phyloP scores from a whole-genome alignment of 1,140 invertebrate species.

The Eueides isabella region DNA sequence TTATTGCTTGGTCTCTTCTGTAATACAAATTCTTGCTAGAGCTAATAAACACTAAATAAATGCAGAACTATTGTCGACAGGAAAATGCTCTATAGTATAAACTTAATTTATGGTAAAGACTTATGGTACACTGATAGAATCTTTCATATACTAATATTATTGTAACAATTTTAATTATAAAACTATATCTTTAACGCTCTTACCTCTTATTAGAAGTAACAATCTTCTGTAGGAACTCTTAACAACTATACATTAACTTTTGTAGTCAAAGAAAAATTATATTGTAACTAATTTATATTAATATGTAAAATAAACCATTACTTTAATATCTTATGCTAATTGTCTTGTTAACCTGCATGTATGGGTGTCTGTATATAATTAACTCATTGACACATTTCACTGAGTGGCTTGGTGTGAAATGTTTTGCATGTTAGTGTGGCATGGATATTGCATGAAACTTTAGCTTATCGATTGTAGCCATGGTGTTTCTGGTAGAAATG shows the following conservation, averaged over 20 bases:
- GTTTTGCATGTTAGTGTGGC: not conserved
- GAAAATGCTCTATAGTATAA: not conserved
- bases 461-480: not conserved
- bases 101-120: not conserved
- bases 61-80: not conserved
- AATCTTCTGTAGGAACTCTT: not conserved
- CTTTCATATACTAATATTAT: slow-evolving; percentile 1
- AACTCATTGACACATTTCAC: slow-evolving; percentile 30
- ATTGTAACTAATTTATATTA: not conserved
- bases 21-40: slow-evolving; percentile 18
- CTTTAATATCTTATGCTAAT: slow-evolving; percentile 1
- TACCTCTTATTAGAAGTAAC: not conserved
- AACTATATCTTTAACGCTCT: not conserved
- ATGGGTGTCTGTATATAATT: slow-evolving; percentile 10
- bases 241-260: not conserved
- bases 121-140: not conserved
- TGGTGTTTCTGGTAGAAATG: not conserved
- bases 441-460: slow-evolving; percentile 19
- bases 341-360: slow-evolving; percentile 4
- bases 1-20: slow-evolving; percentile 26
- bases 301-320: slow-evolving; percentile 7
- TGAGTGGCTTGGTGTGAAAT: slow-evolving; percentile 9
- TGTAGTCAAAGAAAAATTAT: not conserved
- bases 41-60: slow-evolving; percentile 17
- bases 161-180: not conserved